Evolutionary conservation across 2,888 invertebrate species (phyloP).

Genomic region (Pseudococcus jackbeardsleyi): DNA sequence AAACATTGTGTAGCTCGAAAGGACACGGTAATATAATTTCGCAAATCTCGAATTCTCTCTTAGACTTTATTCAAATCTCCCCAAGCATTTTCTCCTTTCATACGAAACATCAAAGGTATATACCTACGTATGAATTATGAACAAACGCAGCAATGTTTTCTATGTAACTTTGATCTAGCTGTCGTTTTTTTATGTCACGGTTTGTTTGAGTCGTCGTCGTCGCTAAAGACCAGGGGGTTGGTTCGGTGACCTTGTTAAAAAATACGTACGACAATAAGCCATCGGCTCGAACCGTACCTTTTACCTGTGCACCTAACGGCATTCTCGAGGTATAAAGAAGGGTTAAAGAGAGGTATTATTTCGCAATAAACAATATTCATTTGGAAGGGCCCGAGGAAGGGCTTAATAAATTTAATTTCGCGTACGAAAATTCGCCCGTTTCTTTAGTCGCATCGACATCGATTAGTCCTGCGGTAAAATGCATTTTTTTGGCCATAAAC

Average conservation of each 20-base stretch:
- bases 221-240: constrained; percentile 14
- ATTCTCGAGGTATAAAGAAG: background rate
- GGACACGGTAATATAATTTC: constrained; percentile 1
- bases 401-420: constrained; percentile 37
- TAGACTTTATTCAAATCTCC: constrained; percentile 4
- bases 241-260: constrained; percentile 38
- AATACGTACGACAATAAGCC: constrained; percentile 13
- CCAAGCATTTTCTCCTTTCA: constrained; percentile 14
- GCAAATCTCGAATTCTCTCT: background rate
- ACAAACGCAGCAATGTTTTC: background rate
- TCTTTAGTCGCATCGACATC: background rate
- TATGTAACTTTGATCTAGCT: constrained; percentile 24
- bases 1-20: background rate
- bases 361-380: constrained; percentile 49
- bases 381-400: background rate
- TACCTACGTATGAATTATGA: constrained; percentile 20
- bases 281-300: background rate
- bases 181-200: constrained; percentile 25
- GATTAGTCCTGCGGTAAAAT: too few relatives aligned
- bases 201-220: constrained; percentile 7
- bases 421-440: background rate
- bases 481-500: too few relatives aligned
- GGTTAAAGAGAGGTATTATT: constrained; percentile 8
- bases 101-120: constrained; percentile 27
- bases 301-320: constrained; percentile 40